Percentiles rank a stretch among this genome's conserved stretches.
phyloP scores from a whole-genome alignment of 2,113 vertebrate species.

The Calonectris borealis region DNA sequence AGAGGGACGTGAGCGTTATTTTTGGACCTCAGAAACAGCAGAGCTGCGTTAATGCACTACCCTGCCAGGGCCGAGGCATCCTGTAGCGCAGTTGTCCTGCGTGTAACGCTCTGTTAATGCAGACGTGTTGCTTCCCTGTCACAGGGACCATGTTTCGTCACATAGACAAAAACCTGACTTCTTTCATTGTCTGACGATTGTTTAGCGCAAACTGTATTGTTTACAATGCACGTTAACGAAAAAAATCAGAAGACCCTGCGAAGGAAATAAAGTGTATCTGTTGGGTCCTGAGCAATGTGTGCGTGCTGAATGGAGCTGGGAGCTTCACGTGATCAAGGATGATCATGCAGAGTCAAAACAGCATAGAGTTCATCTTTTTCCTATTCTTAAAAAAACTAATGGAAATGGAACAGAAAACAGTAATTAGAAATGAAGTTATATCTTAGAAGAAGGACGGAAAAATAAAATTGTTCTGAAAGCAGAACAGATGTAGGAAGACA shows the following conservation, averaged over 20 bases:
- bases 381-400: neutral
- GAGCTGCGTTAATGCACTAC: neutral
- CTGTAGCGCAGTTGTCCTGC: neutral
- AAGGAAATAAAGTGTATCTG: neutral
- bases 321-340: neutral
- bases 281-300: rapidly evolving
- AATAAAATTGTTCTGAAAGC: neutral
- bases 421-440: neutral
- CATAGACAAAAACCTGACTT: neutral
- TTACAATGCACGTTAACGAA: neutral
- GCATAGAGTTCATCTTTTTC: neutral
- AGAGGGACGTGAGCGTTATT: rapidly evolving
- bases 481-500: neutral
- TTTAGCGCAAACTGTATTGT: neutral
- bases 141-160: neutral
- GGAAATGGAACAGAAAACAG: neutral
- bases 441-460: neutral
- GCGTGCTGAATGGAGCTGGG: neutral
- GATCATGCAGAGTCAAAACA: neutral
- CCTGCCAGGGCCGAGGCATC: neutral
- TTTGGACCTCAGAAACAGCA: neutral
- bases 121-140: rapidly evolving
- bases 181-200: neutral
- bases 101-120: neutral
- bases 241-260: neutral